Conservation (phyloP, 2,797 vertebrate genomes). For the Pachyuromys duprasi region DNA sequence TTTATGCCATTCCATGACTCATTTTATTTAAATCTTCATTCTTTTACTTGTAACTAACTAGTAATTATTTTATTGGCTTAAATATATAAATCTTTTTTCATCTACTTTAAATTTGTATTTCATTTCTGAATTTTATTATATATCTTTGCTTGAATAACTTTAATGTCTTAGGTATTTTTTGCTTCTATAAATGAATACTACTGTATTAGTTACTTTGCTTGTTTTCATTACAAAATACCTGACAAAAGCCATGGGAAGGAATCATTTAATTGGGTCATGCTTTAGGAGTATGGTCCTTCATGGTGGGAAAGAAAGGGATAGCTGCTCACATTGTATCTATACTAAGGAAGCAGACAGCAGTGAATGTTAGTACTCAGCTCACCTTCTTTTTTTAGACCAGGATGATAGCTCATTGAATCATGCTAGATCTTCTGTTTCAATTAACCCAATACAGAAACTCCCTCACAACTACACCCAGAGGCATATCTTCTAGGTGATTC, state of each 20-base stretch:
- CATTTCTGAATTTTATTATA: not conserved
- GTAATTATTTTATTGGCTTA: not conserved
- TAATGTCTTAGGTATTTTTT: not conserved
- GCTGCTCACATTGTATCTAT: not conserved
- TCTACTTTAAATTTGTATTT: not conserved
- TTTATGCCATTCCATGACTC: not conserved
- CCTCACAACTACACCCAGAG: not conserved
- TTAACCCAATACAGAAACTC: not conserved
- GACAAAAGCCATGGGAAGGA: not conserved
- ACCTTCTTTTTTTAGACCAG: not conserved
- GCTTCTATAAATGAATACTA: not conserved
- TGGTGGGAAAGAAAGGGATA: not conserved
- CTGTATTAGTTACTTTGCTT: not conserved
- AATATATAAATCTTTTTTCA: not conserved
- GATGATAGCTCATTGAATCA: too few species aligned
- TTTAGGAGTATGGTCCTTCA: not conserved
- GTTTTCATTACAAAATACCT: too few species aligned
- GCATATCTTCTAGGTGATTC: too few species aligned
- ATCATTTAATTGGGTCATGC: not conserved
- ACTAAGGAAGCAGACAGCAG: not conserved
- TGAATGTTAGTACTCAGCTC: not conserved
- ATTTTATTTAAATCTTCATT: not conserved
- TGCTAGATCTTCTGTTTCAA: not conserved
- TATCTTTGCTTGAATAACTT: not conserved
- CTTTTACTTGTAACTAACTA: not conserved